phyloP scores from a whole-genome alignment of 2,113 vertebrate species.

The Scolopax mira region DNA sequence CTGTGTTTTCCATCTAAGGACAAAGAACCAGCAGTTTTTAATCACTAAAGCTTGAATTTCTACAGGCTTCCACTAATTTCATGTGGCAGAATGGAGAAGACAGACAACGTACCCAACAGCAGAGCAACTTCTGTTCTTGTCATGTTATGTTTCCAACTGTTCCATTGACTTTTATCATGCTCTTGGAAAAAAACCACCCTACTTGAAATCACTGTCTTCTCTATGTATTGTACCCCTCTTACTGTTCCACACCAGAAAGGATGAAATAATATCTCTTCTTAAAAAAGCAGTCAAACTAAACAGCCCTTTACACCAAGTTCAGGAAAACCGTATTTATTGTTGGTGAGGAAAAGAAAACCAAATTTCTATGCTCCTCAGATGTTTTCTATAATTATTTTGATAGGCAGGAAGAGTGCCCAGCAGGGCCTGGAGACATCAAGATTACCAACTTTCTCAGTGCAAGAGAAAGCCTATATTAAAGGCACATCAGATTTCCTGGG shows the following conservation, averaged over 20 bases:
- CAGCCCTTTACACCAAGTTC: not conserved
- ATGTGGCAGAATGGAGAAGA: not conserved
- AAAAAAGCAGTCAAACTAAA: not conserved
- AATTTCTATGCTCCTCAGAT: not conserved
- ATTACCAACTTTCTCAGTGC: slow-evolving; percentile 85
- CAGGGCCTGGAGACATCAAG: slow-evolving; percentile 85
- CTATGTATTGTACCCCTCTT: not conserved
- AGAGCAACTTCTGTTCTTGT: not conserved
- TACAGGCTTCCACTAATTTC: not conserved
- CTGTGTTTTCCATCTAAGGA: not conserved
- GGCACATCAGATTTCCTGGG: slow-evolving; percentile 92
- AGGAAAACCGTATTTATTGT: not conserved
- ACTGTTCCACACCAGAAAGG: not conserved
- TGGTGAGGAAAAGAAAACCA: not conserved
- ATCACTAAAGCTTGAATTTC: not conserved
- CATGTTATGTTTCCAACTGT: not conserved
- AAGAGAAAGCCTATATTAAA: slow-evolving; percentile 91
- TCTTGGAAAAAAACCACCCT: not conserved
- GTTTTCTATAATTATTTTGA: not conserved
- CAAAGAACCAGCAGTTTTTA: not conserved
- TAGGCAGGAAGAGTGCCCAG: slow-evolving; percentile 87
- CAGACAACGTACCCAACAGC: not conserved
- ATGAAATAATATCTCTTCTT: not conserved
- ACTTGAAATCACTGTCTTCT: not conserved
- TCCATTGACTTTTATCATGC: not conserved